Percentiles rank a stretch among this genome's conserved stretches.
Evolutionary conservation across 2,113 vertebrate species (phyloP).

Genomic region (Typhlomys cinereus): DNA sequence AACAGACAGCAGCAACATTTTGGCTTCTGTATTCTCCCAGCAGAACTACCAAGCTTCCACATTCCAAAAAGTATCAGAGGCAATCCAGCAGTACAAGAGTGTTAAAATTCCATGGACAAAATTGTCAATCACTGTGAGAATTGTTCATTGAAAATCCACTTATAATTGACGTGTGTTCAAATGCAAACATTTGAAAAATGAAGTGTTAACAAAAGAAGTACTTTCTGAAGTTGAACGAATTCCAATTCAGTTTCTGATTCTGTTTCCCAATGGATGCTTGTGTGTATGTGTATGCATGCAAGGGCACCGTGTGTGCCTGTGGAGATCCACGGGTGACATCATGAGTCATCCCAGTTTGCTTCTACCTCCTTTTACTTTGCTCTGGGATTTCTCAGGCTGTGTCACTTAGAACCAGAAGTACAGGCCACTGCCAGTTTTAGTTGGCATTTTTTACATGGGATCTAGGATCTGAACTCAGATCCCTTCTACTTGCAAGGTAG

Average conservation of each 20-base stretch:
- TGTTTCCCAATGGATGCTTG: not conserved
- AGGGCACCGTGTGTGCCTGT: too few relatives aligned
- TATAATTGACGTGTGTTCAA: not conserved
- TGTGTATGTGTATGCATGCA: too few relatives aligned
- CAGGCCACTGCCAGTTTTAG: too few relatives aligned
- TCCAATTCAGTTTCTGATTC: not conserved
- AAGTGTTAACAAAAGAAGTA: not conserved
- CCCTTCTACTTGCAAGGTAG: too few relatives aligned
- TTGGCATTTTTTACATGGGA: too few relatives aligned
- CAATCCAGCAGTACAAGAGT: not conserved
- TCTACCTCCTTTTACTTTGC: too few relatives aligned
- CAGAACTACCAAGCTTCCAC: slow-evolving; percentile 31
- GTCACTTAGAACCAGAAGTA: too few relatives aligned
- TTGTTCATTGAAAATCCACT: not conserved
- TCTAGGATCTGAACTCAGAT: too few relatives aligned
- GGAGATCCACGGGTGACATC: too few relatives aligned
- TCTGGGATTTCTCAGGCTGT: too few relatives aligned
- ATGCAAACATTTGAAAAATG: not conserved
- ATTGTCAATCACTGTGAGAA: not conserved
- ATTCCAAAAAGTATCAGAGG: slow-evolving; percentile 24
- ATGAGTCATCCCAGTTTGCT: too few relatives aligned
- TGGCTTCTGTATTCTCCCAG: not conserved
- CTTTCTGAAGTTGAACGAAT: not conserved
- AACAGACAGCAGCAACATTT: not conserved
- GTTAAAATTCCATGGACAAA: slow-evolving; percentile 12